Evolutionary conservation across 2,888 invertebrate species (phyloP), one percentile per base, ranked within the genome.

Genomic region (Dioctria rufipes): DNA sequence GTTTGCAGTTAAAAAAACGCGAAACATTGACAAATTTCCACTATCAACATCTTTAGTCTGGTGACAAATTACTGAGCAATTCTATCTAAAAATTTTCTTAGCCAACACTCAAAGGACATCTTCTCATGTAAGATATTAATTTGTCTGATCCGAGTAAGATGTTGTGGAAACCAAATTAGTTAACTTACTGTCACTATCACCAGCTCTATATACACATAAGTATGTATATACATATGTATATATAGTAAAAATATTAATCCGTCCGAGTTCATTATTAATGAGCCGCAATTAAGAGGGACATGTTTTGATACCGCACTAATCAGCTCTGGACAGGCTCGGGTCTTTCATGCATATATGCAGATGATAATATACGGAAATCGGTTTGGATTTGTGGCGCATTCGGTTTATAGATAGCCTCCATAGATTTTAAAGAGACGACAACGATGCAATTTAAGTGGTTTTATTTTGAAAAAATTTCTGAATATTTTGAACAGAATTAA

Each of bases 321-420:
- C 77, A 61, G 77, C 77, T 61, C 63, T 63, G 46, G 51, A 63
- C 49, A 51, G 46, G 43, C 61, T 43, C 9, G 8, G n/a, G 61
- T 25, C 40, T 37, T 61, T 77, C 77, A 77, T 77, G 77, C 77
- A 77, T 77, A 25, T 25, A 77, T 77, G 77, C 77, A 77, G 75
- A 73, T 75, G 75, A 75, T 42, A 61, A n/a, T 60, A 6, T 40
- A 37, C 39, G 65, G 65, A 65, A 39, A n/a, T 11, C 5, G 58
- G 5, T 2, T 46, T 46, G 25, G 25, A 51, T 51, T 51, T 51
- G 51, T 51, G 51, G 51, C 46, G 46, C 2, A 8, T 46, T 6
- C 46, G 2, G 25, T 46, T 46, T 46, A 46, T 46, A 6, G 46
- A 6, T 46, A 46, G 46, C 25, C 25, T 25, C 25, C 25, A 25